Percentiles rank a stretch among this genome's conserved stretches.
These are phyloP conservation scores for Drosophila prolongata DNA, from an alignment of 2,888 invertebrate genomes.

Conservation along the genomic window DNA sequence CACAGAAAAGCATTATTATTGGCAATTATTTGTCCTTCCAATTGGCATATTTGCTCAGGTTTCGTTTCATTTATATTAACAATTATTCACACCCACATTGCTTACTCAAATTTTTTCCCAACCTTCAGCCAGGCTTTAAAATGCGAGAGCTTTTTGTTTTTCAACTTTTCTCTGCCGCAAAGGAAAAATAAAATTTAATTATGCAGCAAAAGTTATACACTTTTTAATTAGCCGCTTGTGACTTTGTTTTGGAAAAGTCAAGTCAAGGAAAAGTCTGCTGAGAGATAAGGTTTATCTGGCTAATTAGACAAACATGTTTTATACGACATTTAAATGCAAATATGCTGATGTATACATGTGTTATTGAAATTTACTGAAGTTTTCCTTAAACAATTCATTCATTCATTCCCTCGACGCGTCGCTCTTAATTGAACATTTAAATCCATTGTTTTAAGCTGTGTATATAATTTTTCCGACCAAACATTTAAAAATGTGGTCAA, in stretches of 20 bases:
- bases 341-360: neutral
- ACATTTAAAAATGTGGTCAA: slow-evolving; percentile 50
- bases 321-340: neutral
- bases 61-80: slow-evolving; percentile 21
- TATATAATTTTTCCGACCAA: slow-evolving; percentile 38
- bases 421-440: slow-evolving; percentile 41
- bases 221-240: slow-evolving; percentile 63
- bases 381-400: slow-evolving; percentile 6
- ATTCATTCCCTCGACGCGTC: neutral
- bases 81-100: slow-evolving; percentile 13
- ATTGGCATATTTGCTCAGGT: slow-evolving; percentile 6
- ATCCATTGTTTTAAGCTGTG: slow-evolving; percentile 29
- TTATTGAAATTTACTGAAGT: neutral
- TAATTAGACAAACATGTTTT: slow-evolving; percentile 10
- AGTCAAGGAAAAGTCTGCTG: slow-evolving; percentile 7
- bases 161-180: slow-evolving; percentile 21
- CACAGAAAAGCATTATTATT: neutral
- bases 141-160: slow-evolving; percentile 1
- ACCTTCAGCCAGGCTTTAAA: slow-evolving; percentile 10
- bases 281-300: slow-evolving; percentile 20
- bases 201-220: slow-evolving; percentile 45
- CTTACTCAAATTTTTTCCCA: slow-evolving; percentile 22
- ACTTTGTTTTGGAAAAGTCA: slow-evolving; percentile 37
- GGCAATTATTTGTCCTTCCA: slow-evolving; percentile 7
- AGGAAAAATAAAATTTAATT: slow-evolving; percentile 55